phyloP scores from a whole-genome alignment of 2,113 vertebrate species.

The Zosterops borbonicus region DNA sequence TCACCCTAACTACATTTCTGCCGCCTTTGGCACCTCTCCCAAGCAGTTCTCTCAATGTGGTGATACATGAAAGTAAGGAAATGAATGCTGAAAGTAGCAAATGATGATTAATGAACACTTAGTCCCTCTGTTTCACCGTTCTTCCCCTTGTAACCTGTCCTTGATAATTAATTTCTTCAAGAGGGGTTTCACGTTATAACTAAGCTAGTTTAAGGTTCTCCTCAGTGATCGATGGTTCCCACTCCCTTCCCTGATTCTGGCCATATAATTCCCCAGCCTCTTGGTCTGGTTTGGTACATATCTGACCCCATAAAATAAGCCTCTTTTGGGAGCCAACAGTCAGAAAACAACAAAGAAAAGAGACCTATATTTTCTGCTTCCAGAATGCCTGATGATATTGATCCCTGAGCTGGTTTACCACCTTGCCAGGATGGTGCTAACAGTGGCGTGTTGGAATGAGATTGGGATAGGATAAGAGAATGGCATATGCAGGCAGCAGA shows the following conservation, averaged over 20 bases:
- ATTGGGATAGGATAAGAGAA: background rate
- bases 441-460: background rate
- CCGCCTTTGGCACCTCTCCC: background rate
- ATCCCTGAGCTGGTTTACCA: background rate
- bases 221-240: background rate
- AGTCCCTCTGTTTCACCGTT: background rate
- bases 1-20: background rate
- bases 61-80: background rate
- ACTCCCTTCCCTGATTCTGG: background rate
- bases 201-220: background rate
- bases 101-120: conserved; percentile 44
- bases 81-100: background rate
- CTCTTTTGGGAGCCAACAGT: background rate
- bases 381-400: background rate
- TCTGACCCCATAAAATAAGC: background rate
- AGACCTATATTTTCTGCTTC: background rate
- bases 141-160: background rate
- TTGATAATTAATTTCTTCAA: conserved; percentile 27
- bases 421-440: background rate
- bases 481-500: background rate
- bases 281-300: background rate
- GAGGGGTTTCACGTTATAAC: background rate
- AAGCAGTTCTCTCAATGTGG: background rate
- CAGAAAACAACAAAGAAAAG: background rate
- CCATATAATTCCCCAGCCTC: background rate